A percentile compares a stretch with the other conserved stretches of the same genome.
phyloP scores from a whole-genome alignment of 2,888 invertebrate genomes.

The Epistrophe eligans region DNA sequence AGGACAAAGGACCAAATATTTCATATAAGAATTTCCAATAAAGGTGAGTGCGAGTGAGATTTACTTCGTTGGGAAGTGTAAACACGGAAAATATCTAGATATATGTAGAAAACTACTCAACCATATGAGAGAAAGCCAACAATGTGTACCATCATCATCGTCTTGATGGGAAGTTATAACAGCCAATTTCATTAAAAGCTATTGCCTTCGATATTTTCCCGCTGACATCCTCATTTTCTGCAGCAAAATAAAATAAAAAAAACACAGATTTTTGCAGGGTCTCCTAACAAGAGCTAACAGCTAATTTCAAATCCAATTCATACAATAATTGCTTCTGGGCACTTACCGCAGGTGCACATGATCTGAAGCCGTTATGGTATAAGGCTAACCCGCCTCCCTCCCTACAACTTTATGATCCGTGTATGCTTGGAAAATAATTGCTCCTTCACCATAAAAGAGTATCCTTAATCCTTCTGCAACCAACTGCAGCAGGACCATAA shows the following conservation, averaged over 20 bases:
- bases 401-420: slow-evolving; percentile 16
- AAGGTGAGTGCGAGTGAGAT: slow-evolving; percentile 14
- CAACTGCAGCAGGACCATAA: slow-evolving; percentile 32
- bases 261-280: slow-evolving; percentile 3
- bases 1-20: slow-evolving; percentile 6
- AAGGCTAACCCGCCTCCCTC: too few relatives aligned
- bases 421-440: slow-evolving; percentile 59
- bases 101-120: slow-evolving; percentile 6
- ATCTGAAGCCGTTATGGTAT: neutral
- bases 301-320: slow-evolving; percentile 76
- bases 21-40: slow-evolving; percentile 24
- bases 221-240: slow-evolving; percentile 66
- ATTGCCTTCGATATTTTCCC: slow-evolving; percentile 46
- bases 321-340: slow-evolving; percentile 71
- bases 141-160: slow-evolving; percentile 20
- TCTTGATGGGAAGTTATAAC: slow-evolving; percentile 49
- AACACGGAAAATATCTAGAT: slow-evolving; percentile 23
- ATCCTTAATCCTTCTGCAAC: slow-evolving; percentile 10
- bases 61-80: slow-evolving; percentile 15
- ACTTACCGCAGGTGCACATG: slow-evolving; percentile 74
- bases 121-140: slow-evolving; percentile 18
- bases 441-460: slow-evolving; percentile 39
- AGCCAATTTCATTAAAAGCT: slow-evolving; percentile 71
- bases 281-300: slow-evolving; percentile 44
- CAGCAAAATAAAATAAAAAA: neutral